Conservation (phyloP, 2,888 invertebrate genomes). For the Aricia artaxerxes region DNA sequence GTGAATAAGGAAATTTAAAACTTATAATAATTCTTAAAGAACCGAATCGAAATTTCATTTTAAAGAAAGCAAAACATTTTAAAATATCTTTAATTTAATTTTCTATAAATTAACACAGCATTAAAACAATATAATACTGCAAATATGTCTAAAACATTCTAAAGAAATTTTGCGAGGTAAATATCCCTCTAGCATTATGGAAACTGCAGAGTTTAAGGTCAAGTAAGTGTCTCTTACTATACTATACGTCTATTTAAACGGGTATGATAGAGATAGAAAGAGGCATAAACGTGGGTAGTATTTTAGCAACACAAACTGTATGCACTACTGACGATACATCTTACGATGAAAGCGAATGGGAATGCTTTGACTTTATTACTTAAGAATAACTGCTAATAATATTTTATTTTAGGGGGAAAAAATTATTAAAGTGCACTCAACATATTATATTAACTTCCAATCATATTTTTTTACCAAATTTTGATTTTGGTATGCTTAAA, state of each 20-base stretch:
- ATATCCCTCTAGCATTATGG: constrained; percentile 47
- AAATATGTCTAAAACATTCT: constrained; percentile 26
- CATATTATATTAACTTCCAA: too few species aligned
- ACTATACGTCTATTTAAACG: constrained; percentile 43
- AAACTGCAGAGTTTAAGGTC: constrained; percentile 69
- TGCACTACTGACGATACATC: constrained; percentile 39
- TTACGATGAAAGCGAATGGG: constrained; percentile 33
- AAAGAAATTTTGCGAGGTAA: constrained; percentile 40
- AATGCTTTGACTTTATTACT: background rate
- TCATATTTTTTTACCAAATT: too few species aligned
- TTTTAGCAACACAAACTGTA: constrained; percentile 1
- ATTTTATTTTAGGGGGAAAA: background rate
- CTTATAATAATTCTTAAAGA: background rate
- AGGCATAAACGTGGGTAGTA: constrained; percentile 38
- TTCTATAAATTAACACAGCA: background rate
- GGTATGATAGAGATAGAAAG: constrained; percentile 53
- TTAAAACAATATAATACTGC: background rate
- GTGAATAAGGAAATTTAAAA: background rate
- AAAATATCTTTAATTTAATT: background rate
- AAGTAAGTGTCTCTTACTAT: constrained; percentile 52
- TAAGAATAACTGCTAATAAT: background rate
- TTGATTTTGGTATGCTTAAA: background rate
- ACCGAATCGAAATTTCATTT: background rate
- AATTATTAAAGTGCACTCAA: background rate
- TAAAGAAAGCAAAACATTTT: background rate